Evolutionary conservation across 2,888 invertebrate genomes (phyloP), one percentile per base, ranked within the genome.

Genomic region (Ormyrus thymus): DNA sequence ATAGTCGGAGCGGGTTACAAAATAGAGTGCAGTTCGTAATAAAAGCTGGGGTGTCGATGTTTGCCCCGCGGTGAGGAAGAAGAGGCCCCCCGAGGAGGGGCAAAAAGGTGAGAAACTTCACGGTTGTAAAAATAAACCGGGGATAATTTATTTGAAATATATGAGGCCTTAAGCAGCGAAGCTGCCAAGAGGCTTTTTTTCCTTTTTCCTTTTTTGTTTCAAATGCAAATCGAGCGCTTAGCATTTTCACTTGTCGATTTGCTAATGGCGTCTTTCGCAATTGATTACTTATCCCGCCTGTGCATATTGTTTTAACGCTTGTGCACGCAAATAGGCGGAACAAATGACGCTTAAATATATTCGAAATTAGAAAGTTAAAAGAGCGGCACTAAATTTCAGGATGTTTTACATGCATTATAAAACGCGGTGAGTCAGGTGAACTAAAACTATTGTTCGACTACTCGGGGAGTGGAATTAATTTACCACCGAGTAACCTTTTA

Each of bases 191-290:
- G 29, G 3, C 29, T 71, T 71, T 71, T 61, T 51, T 11, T 48
- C 6, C 13, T 10, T n/a, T 45, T 45, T 72, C 51, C 51, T 61
- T 58, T 56, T 61, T 29, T 29, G 29, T 29, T 29, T 29, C 29
- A 45, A 53, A 61, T 72, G 61, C 45, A 53, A 61, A 72, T 72
- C 3, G 50, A 56, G 46, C 8, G 46, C 48, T 59, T 61, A 13
- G 48, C 61, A 51, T 71, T 61, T 71, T 8, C 45, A 43, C 61
- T 71, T 69, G n/a, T 58, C 13, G 62, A 53, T 62, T 53, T 11
- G 43, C 51, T 46, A 13, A 62, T 13, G 53, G n/a, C 53, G 55
- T 62, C 29, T 29, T 62, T 72, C 62, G n/a, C 72, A 72, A 71
- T 62, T 10, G 29, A 72, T 72, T 59, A 46, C 69, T 59, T 58